Evolutionary conservation across 2,888 invertebrate species (phyloP).

Genomic region (Linnaemya tessellans): DNA sequence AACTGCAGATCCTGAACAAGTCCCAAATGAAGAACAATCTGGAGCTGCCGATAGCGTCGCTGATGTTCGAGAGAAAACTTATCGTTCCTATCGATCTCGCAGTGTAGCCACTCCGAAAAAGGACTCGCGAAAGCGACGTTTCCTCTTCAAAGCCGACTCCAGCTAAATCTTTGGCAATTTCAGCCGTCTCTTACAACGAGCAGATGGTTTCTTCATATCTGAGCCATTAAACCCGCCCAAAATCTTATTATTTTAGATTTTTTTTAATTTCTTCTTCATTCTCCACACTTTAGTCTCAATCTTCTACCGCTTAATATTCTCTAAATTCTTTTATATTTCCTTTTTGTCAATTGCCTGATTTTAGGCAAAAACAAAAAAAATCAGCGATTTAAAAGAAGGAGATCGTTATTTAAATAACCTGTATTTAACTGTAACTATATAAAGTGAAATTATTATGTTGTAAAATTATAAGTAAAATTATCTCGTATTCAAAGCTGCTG

Average conservation of each 20-base stretch:
- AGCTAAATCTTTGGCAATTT: conserved; percentile 76
- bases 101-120: conserved; percentile 81
- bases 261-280: conserved; percentile 53
- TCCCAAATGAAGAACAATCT: conserved; percentile 4
- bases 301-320: background rate
- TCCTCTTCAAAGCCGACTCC: conserved; percentile 82
- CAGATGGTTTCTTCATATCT: conserved; percentile 59
- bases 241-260: conserved; percentile 72
- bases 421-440: conserved; percentile 9
- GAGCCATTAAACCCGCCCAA: conserved; percentile 73
- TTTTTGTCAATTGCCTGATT: conserved; percentile 11
- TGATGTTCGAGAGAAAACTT: conserved; percentile 77
- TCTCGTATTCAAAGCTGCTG: conserved; percentile 20
- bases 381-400: conserved; percentile 20
- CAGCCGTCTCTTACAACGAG: conserved; percentile 50
- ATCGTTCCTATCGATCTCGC: conserved; percentile 83
- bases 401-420: conserved; percentile 18
- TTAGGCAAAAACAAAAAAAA: conserved; percentile 17
- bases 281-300: conserved; percentile 14
- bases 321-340: background rate
- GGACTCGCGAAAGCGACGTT: conserved; percentile 84
- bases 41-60: conserved; percentile 62
- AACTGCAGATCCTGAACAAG: conserved; percentile 26
- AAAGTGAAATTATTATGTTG: conserved; percentile 49
- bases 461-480: conserved; percentile 41